These are phyloP conservation scores for Cyrtorhinus lividipennis DNA, from an alignment of 1,140 invertebrate species.

Conservation along the genomic window DNA sequence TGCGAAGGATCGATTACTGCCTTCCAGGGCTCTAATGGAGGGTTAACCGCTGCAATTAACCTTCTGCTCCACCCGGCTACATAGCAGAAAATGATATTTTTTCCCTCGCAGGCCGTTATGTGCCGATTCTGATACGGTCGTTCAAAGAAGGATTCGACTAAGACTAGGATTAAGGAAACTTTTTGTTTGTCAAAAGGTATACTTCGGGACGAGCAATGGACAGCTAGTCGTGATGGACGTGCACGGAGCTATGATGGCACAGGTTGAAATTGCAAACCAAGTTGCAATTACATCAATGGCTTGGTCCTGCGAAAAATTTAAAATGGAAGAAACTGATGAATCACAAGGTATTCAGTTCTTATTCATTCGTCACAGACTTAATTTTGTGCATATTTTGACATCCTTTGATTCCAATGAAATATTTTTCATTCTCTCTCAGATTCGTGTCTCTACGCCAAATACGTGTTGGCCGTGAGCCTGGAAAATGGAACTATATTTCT, in stretches of 20 bases:
- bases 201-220: slow-evolving; percentile 85
- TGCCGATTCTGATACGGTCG: too few relatives aligned
- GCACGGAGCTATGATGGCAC: slow-evolving; percentile 83
- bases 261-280: slow-evolving; percentile 65
- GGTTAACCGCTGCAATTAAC: too few relatives aligned
- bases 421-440: slow-evolving; percentile 1
- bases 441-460: slow-evolving; percentile 30
- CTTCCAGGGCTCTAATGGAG: too few relatives aligned
- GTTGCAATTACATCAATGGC: slow-evolving; percentile 77
- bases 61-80: too few relatives aligned
- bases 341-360: slow-evolving; percentile 10
- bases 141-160: too few relatives aligned
- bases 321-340: slow-evolving; percentile 88
- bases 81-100: too few relatives aligned
- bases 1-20: too few relatives aligned
- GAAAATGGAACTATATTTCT: slow-evolving; percentile 77
- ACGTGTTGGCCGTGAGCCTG: slow-evolving; percentile 75
- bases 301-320: slow-evolving; percentile 96
- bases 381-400: not conserved
- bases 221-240: slow-evolving; percentile 93
- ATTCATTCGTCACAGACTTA: not conserved
- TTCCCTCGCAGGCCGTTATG: too few relatives aligned
- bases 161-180: too few relatives aligned
- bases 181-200: slow-evolving; percentile 45
- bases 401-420: too few relatives aligned